Conservation (phyloP, 2,888 invertebrate genomes). For the Danaus chrysippus region DNA sequence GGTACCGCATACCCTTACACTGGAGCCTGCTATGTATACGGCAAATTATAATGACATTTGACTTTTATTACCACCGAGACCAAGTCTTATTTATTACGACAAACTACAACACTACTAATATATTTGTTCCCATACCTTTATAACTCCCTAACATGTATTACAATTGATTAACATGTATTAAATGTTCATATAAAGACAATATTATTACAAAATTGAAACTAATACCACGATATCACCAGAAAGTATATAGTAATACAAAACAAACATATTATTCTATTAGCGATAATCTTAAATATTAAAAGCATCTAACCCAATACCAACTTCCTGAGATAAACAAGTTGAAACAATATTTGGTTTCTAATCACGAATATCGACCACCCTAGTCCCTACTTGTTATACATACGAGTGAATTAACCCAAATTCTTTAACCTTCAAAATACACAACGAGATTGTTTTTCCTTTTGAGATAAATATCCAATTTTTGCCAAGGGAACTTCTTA, state of each 20-base stretch:
- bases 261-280: background rate
- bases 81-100: no score
- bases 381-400: conserved; percentile 18
- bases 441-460: background rate
- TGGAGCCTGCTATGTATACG: no score
- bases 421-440: background rate
- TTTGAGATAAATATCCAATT: background rate
- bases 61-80: no score
- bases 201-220: no score
- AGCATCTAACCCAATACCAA: conserved; percentile 18
- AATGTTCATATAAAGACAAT: no score
- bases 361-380: conserved; percentile 40
- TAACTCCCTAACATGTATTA: no score
- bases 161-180: no score
- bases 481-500: background rate
- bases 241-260: no score
- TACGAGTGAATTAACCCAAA: conserved; percentile 10
- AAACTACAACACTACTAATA: no score
- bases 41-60: no score
- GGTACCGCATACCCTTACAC: conserved; percentile 4
- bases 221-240: no score
- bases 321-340: conserved; percentile 42
- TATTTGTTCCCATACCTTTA: no score
- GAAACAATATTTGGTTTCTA: conserved; percentile 53
- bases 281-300: conserved; percentile 15